Percentiles rank a stretch among this genome's conserved stretches.
These are phyloP conservation scores for Leptopilina boulardi DNA, from an alignment of 1,140 invertebrate genomes.

Conservation along the genomic window DNA sequence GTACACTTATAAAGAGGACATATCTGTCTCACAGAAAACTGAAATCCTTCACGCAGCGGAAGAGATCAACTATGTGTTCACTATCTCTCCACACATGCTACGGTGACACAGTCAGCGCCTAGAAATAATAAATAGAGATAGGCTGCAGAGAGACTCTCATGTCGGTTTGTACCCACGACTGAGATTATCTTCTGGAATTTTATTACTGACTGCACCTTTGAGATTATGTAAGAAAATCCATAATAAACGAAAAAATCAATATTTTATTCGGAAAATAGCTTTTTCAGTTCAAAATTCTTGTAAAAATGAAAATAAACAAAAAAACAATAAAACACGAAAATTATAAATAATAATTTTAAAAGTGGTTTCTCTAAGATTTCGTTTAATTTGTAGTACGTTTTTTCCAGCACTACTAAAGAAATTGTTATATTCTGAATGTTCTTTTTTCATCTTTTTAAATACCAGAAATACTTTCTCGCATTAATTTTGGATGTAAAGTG, in stretches of 20 bases:
- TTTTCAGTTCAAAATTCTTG: background rate
- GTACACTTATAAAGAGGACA: background rate
- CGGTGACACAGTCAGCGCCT: background rate
- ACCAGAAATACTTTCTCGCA: too few species aligned
- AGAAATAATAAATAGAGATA: conserved; percentile 24
- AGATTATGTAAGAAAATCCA: background rate
- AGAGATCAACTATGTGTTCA: background rate
- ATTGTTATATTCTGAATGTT: background rate
- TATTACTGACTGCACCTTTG: conserved; percentile 12
- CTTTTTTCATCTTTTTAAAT: too few species aligned
- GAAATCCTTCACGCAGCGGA: background rate
- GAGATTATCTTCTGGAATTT: conserved; percentile 24
- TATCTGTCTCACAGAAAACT: background rate
- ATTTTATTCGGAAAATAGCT: background rate
- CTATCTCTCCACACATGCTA: background rate
- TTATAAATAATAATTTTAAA: too few species aligned
- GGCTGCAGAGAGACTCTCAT: background rate
- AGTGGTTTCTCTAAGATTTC: too few species aligned
- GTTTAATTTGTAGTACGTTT: conserved; percentile 75
- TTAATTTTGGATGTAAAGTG: too few species aligned
- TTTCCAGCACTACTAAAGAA: conserved; percentile 62
- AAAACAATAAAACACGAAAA: conserved; percentile 42
- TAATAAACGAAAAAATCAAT: background rate
- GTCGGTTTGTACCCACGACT: background rate
- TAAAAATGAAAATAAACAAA: background rate